A percentile compares a stretch with the other conserved stretches of the same genome.
Evolutionary conservation across 2,113 vertebrate genomes (phyloP).

Genomic region (Scalopus aquaticus): DNA sequence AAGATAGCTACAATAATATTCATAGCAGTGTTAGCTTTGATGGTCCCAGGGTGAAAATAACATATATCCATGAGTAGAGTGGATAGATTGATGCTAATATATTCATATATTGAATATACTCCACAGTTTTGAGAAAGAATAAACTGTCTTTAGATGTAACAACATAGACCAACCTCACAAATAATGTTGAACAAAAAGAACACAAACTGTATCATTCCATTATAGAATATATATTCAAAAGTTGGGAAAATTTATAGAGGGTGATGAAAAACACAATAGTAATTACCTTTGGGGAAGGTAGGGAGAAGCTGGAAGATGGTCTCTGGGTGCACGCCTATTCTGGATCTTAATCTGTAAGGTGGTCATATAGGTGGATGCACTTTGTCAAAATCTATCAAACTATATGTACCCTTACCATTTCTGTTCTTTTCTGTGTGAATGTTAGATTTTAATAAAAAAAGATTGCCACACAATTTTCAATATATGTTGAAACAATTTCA

Average conservation of each 20-base stretch:
- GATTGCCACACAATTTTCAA: not conserved
- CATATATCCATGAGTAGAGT: not conserved
- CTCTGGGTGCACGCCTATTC: not conserved
- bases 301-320: not conserved
- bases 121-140: not conserved
- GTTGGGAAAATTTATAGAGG: not conserved
- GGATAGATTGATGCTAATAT: not conserved
- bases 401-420: not conserved
- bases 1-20: not conserved
- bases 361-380: not conserved
- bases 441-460: not conserved
- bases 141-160: not conserved
- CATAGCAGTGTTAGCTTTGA: not conserved
- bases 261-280: not conserved
- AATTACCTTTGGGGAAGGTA: not conserved
- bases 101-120: not conserved
- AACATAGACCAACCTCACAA: not conserved
- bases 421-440: not conserved
- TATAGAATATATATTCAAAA: not conserved
- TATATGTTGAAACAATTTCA: not conserved
- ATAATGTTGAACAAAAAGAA: not conserved
- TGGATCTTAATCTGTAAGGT: not conserved
- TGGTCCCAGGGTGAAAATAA: not conserved
- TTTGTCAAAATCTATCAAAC: not conserved
- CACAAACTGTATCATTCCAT: not conserved